phyloP scores from a whole-genome alignment of 2,888 invertebrate species.

The Escarpia spicata region DNA sequence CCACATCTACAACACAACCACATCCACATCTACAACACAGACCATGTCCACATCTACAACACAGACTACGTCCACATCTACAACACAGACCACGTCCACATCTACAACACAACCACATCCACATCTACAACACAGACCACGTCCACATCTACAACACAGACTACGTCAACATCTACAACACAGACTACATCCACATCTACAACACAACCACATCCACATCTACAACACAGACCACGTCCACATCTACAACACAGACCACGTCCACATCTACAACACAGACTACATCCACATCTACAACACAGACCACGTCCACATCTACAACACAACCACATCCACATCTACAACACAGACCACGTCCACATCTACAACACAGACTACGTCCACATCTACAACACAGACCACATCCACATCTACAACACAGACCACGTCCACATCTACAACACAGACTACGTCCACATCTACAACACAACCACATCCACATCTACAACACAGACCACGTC shows the following conservation, averaged over 20 bases:
- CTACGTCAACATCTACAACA: too few species aligned
- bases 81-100: background rate
- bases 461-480: too few species aligned
- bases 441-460: too few species aligned
- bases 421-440: background rate
- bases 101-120: background rate
- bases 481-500: too few species aligned
- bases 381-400: background rate
- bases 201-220: background rate
- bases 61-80: background rate
- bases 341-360: background rate
- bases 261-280: background rate
- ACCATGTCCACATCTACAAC: constrained; percentile 18
- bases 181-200: constrained; percentile 13
- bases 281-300: too few species aligned
- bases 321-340: too few species aligned
- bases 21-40: constrained; percentile 5
- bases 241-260: background rate
- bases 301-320: too few species aligned
- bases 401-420: background rate
- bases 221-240: background rate
- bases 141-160: too few species aligned
- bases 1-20: too few species aligned
- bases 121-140: too few species aligned
- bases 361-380: constrained; percentile 17